Percentiles rank a stretch among this genome's conserved stretches.
Evolutionary conservation across 2,113 vertebrate genomes (phyloP).

Genomic region (Campylomormyrus tamandua): DNA sequence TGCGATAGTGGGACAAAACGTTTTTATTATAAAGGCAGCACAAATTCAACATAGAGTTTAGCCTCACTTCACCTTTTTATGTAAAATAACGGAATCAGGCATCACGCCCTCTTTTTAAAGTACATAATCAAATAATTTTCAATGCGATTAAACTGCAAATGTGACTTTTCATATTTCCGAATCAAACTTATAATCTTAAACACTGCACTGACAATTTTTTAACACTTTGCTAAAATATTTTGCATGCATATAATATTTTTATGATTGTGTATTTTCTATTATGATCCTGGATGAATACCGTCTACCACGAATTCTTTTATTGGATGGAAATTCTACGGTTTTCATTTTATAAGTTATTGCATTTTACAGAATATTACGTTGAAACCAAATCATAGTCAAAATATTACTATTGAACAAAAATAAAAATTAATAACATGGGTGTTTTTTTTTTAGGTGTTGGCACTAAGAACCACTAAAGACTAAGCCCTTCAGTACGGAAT

Average conservation of each 20-base stretch:
- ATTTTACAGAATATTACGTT: neutral
- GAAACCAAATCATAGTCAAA: neutral
- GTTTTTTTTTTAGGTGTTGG: neutral
- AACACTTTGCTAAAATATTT: neutral
- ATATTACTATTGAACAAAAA: neutral
- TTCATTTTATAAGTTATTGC: neutral
- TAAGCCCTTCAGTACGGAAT: neutral
- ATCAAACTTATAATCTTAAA: neutral
- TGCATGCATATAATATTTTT: neutral
- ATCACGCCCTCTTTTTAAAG: neutral
- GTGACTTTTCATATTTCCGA: neutral
- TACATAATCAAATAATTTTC: neutral
- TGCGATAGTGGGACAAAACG: neutral
- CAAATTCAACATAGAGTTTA: neutral
- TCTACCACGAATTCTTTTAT: neutral
- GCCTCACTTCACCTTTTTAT: neutral
- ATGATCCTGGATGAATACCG: neutral
- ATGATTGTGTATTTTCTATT: neutral
- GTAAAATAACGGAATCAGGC: neutral
- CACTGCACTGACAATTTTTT: neutral
- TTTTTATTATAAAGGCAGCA: neutral
- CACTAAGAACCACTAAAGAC: neutral
- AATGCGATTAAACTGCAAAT: neutral
- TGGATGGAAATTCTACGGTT: neutral
- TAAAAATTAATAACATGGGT: neutral